A percentile compares a stretch with the other conserved stretches of the same genome.
These are phyloP conservation scores for Sprattus sprattus DNA, from an alignment of 2,113 vertebrate genomes.

Conservation along the genomic window DNA sequence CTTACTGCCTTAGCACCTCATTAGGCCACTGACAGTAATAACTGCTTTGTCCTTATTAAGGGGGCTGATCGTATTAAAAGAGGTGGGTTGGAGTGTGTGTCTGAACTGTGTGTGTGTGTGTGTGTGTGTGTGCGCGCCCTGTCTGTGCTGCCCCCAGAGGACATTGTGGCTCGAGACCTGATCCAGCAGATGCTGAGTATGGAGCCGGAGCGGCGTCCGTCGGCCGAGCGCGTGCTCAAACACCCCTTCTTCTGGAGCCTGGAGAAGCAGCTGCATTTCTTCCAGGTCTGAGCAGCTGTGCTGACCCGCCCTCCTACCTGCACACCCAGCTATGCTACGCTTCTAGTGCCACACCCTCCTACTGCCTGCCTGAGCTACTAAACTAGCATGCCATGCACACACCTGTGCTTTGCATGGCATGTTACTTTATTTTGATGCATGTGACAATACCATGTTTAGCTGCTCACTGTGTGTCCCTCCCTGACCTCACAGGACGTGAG, in stretches of 20 bases:
- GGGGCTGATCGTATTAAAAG: background rate
- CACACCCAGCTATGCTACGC: background rate
- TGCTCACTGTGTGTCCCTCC: background rate
- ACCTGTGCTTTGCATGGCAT: background rate
- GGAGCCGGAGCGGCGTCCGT: constrained; percentile 86
- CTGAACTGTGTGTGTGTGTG: constrained; percentile 17
- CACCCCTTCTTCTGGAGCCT: constrained; percentile 96
- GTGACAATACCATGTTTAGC: background rate
- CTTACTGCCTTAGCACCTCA: background rate
- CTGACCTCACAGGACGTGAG: constrained; percentile 85
- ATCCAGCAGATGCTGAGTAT: constrained; percentile 90
- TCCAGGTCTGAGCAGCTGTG: constrained; percentile 78
- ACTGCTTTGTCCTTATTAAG: background rate
- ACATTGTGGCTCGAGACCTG: constrained; percentile 83
- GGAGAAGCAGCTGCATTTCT: constrained; percentile 96
- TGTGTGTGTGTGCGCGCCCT: constrained; percentile 23
- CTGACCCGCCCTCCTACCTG: background rate
- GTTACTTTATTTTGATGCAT: background rate
- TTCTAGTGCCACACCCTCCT: background rate
- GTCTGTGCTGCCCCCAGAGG: constrained; percentile 68
- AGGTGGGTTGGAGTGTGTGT: background rate
- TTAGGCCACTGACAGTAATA: background rate
- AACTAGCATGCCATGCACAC: background rate
- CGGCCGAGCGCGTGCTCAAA: constrained; percentile 86
- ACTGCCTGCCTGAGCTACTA: background rate